Conservation (phyloP, 2,797 vertebrate species). For the Enteromius afrohamiltoni region DNA sequence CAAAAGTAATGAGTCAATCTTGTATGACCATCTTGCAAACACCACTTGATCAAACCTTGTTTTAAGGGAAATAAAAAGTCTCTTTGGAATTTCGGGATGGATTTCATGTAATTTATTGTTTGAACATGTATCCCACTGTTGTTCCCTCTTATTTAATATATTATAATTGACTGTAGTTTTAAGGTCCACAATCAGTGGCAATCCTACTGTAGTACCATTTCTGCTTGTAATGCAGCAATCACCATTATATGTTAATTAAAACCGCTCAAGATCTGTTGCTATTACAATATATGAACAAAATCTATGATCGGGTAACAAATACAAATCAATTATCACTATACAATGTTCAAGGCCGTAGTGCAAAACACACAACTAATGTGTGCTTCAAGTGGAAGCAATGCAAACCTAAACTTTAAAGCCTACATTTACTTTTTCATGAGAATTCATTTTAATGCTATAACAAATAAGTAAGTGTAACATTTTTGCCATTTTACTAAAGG, state of each 20-base stretch:
- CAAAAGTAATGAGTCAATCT: not conserved
- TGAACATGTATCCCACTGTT: not conserved
- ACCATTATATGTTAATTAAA: not conserved
- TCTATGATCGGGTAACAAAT: not conserved
- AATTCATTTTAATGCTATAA: not conserved
- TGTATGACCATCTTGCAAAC: not conserved
- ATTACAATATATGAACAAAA: not conserved
- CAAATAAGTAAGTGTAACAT: not conserved
- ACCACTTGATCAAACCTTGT: not conserved
- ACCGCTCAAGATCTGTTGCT: not conserved
- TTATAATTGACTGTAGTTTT: not conserved
- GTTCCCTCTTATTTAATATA: not conserved
- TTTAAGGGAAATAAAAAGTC: no score
- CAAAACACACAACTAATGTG: not conserved
- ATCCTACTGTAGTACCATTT: not conserved
- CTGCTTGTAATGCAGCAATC: not conserved
- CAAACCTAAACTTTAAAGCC: not conserved
- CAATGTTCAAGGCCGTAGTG: not conserved
- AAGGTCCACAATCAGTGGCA: not conserved
- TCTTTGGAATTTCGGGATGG: not conserved
- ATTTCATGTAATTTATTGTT: not conserved
- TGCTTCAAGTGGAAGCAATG: not conserved
- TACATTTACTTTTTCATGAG: not conserved
- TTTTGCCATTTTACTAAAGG: not conserved
- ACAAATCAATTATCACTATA: not conserved